A percentile compares a stretch with the other conserved stretches of the same genome.
phyloP scores from a whole-genome alignment of 1,140 invertebrate species.

The Diabrotica virgifera region DNA sequence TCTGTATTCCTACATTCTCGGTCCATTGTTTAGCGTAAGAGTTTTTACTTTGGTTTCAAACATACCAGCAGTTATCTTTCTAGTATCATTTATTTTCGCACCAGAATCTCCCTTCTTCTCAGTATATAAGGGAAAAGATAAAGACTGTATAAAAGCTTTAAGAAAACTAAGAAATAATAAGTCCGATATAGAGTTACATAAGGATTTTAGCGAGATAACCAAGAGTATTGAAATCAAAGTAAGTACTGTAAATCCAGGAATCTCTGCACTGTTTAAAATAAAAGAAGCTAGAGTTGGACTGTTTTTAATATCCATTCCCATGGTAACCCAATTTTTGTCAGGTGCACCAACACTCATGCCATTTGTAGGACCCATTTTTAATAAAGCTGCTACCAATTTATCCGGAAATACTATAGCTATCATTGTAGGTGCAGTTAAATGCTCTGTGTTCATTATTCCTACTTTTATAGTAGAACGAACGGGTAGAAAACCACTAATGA shows the following conservation, averaged over 20 bases:
- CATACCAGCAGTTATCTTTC: conserved; percentile 60
- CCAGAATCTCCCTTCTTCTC: conserved; percentile 80
- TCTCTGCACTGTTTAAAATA: neutral
- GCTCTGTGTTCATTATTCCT: neutral
- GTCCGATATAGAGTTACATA: conserved; percentile 53
- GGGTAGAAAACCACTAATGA: conserved; percentile 4
- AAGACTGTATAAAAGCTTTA: conserved; percentile 62
- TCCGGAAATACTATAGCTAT: neutral
- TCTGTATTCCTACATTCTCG: conserved; percentile 54
- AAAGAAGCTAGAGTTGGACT: neutral
- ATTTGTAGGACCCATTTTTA: conserved; percentile 7
- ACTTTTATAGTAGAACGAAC: neutral
- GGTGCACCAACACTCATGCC: neutral
- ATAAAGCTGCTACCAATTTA: neutral
- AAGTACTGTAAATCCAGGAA: conserved; percentile 51
- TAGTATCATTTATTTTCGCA: conserved; percentile 68
- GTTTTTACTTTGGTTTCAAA: conserved; percentile 63
- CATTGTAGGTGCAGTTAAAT: conserved; percentile 4
- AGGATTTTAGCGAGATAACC: conserved; percentile 57
- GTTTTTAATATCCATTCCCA: neutral
- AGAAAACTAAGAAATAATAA: conserved; percentile 63
- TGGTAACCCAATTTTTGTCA: neutral
- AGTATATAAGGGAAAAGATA: conserved; percentile 56
- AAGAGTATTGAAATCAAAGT: conserved; percentile 52
- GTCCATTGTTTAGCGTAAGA: conserved; percentile 58